phyloP scores from a whole-genome alignment of 2,888 invertebrate species.

The Crocallis elinguaria region DNA sequence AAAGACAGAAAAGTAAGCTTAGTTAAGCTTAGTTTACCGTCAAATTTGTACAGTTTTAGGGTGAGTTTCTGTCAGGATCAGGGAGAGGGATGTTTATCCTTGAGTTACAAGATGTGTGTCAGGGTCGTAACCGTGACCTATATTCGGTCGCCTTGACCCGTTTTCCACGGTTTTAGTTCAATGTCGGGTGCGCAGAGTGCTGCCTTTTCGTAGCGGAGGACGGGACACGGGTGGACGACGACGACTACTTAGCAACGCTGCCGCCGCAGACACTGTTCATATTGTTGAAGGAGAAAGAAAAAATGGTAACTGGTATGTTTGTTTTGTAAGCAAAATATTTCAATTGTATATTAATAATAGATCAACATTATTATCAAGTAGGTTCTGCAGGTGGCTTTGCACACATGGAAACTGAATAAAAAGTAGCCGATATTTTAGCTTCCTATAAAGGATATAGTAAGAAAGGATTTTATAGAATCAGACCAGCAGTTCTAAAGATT shows the following conservation, averaged over 20 bases:
- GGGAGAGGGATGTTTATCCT: slow-evolving; percentile 45
- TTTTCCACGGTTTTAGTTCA: slow-evolving; percentile 70
- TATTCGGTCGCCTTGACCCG: slow-evolving; percentile 63
- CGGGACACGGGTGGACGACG: slow-evolving; percentile 89
- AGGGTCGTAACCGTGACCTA: slow-evolving; percentile 69
- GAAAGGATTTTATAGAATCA: too few species aligned
- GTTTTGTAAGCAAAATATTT: neutral
- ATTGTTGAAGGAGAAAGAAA: slow-evolving; percentile 76
- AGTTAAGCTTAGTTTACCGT: slow-evolving; percentile 23
- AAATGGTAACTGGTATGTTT: slow-evolving; percentile 85
- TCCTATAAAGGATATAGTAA: too few species aligned
- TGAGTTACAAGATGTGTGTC: slow-evolving; percentile 50
- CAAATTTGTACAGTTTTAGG: slow-evolving; percentile 13
- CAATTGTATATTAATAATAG: neutral
- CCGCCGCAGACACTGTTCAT: slow-evolving; percentile 91
- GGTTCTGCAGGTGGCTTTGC: too few species aligned
- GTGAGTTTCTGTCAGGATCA: slow-evolving; percentile 45
- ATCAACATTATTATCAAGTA: neutral
- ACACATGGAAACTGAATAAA: too few species aligned
- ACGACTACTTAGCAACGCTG: slow-evolving; percentile 90
- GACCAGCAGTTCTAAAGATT: too few species aligned
- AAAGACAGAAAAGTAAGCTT: too few species aligned
- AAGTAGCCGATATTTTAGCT: too few species aligned
- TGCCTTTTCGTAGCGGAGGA: slow-evolving; percentile 86
- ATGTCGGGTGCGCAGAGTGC: slow-evolving; percentile 76